Base-by-base conservation (phyloP, 2,888 invertebrate genomes). In the Neria commutata region DNA sequence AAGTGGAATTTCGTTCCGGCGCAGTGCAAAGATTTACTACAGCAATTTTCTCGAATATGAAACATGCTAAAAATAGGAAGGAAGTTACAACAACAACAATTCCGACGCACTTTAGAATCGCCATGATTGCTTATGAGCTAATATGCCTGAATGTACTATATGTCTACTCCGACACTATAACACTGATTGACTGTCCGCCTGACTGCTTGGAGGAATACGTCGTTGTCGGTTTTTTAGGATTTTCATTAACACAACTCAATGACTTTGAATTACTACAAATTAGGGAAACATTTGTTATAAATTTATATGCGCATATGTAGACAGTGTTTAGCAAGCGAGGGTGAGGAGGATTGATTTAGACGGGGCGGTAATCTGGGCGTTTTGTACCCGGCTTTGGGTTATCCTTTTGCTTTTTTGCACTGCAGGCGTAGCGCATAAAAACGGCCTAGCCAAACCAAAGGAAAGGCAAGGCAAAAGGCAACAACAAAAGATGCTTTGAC, bases 181-280 rank as follows among this genome's bases (percentile, higher is more conserved):
- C 17, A 3, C 6, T 5, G 21, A 42, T n/a, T n/a, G n/a, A 17
- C 5, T 19, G 17, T 19, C 2, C 42, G 6, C 42, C 42, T 19
- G n/a, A n/a, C 21, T 42, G 19, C 24, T 16, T 49, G 23, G 47
- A 21, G 65, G 40, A 63, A 66, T 70, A 72, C 69, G 63, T 66
- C 69, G 73, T 73, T 74, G 74, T 74, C 74, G 75, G 72, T 75
- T 72, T 46, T 75, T 74, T 72, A 68, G 75, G 76, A 77, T 77
- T 78, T 76, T 70, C 75, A 77, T 77, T 77, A 78, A 76, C 75
- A 75, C 78, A 75, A 72, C 70, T 76, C 73, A 77, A 69, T 78
- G 77, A 73, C 74, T 77, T 77, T 73, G 74, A 75, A 77, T 76
- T 74, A 72, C 72, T 66, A 68, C 70, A 76, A 77, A 75, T 76